phyloP scores from a whole-genome alignment of 2,797 vertebrate genomes.

The Spondyliosoma cantharus region DNA sequence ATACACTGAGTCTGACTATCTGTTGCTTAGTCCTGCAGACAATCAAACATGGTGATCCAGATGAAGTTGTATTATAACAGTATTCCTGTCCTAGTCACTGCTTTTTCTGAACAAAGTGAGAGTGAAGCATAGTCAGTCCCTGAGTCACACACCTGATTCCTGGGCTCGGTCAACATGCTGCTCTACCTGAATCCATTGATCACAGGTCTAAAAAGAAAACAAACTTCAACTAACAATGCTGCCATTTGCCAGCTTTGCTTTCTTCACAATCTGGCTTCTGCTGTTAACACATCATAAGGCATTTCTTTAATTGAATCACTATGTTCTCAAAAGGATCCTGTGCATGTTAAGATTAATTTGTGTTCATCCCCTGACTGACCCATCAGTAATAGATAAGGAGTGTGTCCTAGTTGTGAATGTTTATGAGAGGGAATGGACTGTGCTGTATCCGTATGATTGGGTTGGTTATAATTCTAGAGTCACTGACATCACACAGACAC shows the following conservation, averaged over 20 bases:
- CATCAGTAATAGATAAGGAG: conserved; percentile 41
- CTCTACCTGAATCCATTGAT: conserved; percentile 17
- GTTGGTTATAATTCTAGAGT: conserved; percentile 46
- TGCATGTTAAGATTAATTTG: conserved; percentile 72
- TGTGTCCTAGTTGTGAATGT: conserved; percentile 29
- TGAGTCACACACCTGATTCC: neutral
- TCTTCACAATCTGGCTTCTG: conserved; percentile 36
- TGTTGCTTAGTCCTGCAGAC: conserved; percentile 49
- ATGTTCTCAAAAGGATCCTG: conserved; percentile 51
- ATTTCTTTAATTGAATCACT: conserved; percentile 36
- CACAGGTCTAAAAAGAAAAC: conserved; percentile 2
- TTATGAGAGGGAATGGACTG: conserved; percentile 36
- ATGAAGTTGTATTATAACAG: conserved; percentile 16
- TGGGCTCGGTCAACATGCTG: conserved; percentile 2
- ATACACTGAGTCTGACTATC: conserved; percentile 16
- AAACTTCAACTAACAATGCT: conserved; percentile 12
- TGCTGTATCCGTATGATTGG: conserved; percentile 58
- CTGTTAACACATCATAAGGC: neutral
- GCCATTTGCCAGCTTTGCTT: conserved; percentile 21
- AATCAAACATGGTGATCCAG: conserved; percentile 34
- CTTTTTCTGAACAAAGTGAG: conserved; percentile 40
- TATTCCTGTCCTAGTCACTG: conserved; percentile 12
- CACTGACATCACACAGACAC: conserved; percentile 46
- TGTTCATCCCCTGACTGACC: conserved; percentile 61
- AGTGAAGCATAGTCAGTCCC: conserved; percentile 20